These are phyloP conservation scores for Nematolebias whitei DNA, from an alignment of 2,113 vertebrate genomes.

Conservation along the genomic window DNA sequence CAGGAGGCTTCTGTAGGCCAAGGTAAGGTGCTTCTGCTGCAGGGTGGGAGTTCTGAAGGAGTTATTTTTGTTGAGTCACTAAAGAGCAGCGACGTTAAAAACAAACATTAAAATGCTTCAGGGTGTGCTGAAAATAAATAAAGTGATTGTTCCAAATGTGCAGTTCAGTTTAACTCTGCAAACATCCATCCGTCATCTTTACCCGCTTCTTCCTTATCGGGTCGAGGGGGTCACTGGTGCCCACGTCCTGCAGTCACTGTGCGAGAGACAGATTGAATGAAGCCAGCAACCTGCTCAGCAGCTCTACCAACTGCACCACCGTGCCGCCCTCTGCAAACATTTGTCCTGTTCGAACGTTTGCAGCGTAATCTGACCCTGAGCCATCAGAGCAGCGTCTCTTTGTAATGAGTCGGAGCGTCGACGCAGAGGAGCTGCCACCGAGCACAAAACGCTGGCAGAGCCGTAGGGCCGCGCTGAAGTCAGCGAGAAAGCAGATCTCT, in stretches of 20 bases:
- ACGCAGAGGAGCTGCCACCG: conserved; percentile 58
- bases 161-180: no score
- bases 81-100: background rate
- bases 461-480: conserved; percentile 36
- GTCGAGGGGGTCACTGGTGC: no score
- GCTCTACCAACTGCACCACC: no score
- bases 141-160: background rate
- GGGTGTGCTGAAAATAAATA: background rate
- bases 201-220: no score
- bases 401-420: conserved; percentile 13
- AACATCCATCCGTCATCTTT: no score
- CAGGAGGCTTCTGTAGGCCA: conserved; percentile 64
- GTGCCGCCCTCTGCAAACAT: background rate
- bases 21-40: no score
- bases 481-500: conserved; percentile 53
- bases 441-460: conserved; percentile 43
- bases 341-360: background rate
- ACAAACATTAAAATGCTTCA: background rate
- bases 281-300: no score
- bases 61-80: background rate
- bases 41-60: background rate
- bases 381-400: conserved; percentile 19
- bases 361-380: background rate
- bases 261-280: no score
- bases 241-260: no score